Conservation (phyloP, 2,113 vertebrate species). For the Hemiprocne comata region DNA sequence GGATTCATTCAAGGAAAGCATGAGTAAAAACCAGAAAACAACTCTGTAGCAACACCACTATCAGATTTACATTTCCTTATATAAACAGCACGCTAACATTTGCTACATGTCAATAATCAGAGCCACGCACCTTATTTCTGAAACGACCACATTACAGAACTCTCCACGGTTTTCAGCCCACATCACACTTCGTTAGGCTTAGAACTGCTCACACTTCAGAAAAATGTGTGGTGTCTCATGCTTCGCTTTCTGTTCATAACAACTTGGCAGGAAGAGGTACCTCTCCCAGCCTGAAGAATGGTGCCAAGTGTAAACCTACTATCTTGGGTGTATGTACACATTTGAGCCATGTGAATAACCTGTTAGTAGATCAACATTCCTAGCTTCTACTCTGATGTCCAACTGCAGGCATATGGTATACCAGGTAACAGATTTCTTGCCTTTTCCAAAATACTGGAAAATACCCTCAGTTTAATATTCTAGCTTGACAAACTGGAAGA, state of each 20-base stretch:
- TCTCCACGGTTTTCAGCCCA: neutral
- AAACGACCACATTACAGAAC: neutral
- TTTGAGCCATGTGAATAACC: neutral
- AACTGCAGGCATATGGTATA: neutral
- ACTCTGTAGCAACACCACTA: neutral
- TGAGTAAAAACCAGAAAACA: neutral
- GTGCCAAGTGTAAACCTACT: neutral
- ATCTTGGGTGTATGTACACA: neutral
- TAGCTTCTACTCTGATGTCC: neutral
- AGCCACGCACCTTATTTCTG: neutral
- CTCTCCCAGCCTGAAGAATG: neutral
- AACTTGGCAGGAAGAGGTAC: neutral
- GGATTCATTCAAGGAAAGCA: neutral
- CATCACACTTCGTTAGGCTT: neutral
- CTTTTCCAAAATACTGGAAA: neutral
- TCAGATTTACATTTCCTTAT: neutral
- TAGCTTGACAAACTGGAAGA: neutral
- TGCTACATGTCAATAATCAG: neutral
- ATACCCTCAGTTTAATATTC: neutral
- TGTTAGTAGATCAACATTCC: neutral
- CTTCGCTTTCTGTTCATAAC: neutral
- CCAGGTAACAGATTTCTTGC: neutral
- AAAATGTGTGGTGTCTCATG: neutral
- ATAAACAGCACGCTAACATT: neutral
- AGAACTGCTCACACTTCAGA: slow-evolving; percentile 13